Percentiles rank a stretch among this genome's conserved stretches.
Conservation (phyloP, 2,113 vertebrate species). For the Stictonetta naevosa region DNA sequence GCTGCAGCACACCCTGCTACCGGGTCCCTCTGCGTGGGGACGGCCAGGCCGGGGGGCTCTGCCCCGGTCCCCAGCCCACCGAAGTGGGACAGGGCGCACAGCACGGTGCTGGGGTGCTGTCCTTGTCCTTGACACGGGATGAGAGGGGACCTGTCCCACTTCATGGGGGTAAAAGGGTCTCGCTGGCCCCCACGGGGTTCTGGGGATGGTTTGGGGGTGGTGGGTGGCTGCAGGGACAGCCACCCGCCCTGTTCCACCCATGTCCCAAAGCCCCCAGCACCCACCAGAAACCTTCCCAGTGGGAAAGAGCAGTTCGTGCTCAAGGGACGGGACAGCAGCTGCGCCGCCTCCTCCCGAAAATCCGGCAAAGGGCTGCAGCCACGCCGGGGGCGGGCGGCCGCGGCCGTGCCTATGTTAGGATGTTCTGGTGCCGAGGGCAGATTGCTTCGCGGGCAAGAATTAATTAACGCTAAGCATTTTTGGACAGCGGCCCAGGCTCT, state of each 20-base stretch:
- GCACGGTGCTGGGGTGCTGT: neutral
- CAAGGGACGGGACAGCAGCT: accelerated
- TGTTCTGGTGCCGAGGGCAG: slow-evolving; percentile 47
- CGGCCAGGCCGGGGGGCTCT: neutral
- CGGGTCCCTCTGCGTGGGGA: neutral
- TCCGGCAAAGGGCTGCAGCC: neutral
- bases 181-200: accelerated
- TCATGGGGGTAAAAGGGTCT: neutral
- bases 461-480: slow-evolving; percentile 43
- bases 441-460: slow-evolving; percentile 15
- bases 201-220: neutral
- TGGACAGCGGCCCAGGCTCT: slow-evolving; percentile 28
- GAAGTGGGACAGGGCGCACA: accelerated
- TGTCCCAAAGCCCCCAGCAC: neutral
- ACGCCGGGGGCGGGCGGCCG: neutral
- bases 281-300: neutral
- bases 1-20: neutral
- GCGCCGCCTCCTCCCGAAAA: neutral
- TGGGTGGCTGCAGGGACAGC: neutral
- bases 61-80: accelerated
- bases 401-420: slow-evolving; percentile 30
- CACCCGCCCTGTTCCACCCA: neutral
- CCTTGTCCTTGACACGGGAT: neutral
- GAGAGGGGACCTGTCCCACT: neutral
- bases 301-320: neutral